phyloP scores from a whole-genome alignment of 2,888 invertebrate genomes.

The Ischnus inquisitorius region DNA sequence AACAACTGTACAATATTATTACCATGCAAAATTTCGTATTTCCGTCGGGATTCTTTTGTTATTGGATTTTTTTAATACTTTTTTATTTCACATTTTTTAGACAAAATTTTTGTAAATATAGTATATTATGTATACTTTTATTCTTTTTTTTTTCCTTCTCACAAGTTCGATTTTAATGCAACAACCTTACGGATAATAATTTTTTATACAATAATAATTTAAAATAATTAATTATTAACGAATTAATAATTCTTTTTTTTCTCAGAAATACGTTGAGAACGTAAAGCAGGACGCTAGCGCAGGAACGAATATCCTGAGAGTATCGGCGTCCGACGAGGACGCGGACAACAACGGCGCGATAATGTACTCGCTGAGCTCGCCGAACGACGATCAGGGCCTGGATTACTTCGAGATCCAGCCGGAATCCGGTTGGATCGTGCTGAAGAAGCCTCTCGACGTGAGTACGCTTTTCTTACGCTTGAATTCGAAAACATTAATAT shows the following conservation, averaged over 20 bases:
- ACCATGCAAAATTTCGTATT: too few relatives aligned
- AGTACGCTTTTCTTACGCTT: constrained; percentile 87
- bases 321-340: constrained; percentile 98
- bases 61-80: too few relatives aligned
- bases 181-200: too few relatives aligned
- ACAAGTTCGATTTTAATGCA: neutral
- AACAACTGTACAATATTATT: too few relatives aligned
- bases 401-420: constrained; percentile 99
- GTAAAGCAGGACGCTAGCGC: constrained; percentile 98
- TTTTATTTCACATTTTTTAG: too few relatives aligned
- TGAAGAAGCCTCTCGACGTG: constrained; percentile 98
- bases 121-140: too few relatives aligned
- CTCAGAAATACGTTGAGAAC: constrained; percentile 98
- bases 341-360: constrained; percentile 98
- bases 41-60: too few relatives aligned
- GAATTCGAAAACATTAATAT: constrained; percentile 56
- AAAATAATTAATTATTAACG: too few relatives aligned
- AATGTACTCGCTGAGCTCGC: constrained; percentile 95
- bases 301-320: constrained; percentile 96
- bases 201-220: too few relatives aligned
- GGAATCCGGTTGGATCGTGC: constrained; percentile 98
- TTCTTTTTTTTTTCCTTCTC: neutral
- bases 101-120: too few relatives aligned
- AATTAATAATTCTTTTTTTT: constrained; percentile 71
- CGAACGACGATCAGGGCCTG: constrained; percentile 92